phyloP scores from a whole-genome alignment of 2,797 vertebrate genomes.

The Anableps anableps region DNA sequence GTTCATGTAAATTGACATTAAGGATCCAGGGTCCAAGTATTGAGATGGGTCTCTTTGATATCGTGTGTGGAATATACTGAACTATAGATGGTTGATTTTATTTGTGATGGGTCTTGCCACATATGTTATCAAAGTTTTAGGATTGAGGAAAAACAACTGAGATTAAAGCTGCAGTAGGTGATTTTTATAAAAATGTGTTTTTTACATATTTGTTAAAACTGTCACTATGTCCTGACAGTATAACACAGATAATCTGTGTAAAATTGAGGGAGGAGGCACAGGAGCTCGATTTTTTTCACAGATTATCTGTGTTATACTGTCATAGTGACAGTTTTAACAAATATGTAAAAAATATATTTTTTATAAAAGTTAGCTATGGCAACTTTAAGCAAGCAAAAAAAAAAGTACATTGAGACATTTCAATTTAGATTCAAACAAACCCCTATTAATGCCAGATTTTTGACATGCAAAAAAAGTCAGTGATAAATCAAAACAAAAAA shows the following conservation, averaged over 20 bases:
- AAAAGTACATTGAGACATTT: background rate
- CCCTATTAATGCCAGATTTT: background rate
- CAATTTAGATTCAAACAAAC: background rate
- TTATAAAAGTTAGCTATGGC: no score
- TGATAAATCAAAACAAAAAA: background rate
- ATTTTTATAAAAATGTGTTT: no score
- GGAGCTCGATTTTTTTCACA: no score
- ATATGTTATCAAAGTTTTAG: background rate
- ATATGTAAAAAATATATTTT: no score
- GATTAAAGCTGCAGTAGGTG: no score
- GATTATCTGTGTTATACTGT: no score
- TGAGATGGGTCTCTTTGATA: background rate
- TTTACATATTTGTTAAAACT: no score
- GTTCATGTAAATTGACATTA: background rate
- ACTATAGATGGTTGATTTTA: background rate
- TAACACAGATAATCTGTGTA: no score
- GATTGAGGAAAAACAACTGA: background rate
- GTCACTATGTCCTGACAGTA: no score
- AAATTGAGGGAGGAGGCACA: no score
- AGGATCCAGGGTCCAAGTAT: background rate
- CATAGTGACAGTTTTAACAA: no score
- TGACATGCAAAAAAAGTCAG: background rate
- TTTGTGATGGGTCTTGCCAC: background rate
- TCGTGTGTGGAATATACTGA: background rate
- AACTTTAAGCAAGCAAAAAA: no score